Conservation (phyloP, 2,113 vertebrate genomes). For the Sterna hirundo region DNA sequence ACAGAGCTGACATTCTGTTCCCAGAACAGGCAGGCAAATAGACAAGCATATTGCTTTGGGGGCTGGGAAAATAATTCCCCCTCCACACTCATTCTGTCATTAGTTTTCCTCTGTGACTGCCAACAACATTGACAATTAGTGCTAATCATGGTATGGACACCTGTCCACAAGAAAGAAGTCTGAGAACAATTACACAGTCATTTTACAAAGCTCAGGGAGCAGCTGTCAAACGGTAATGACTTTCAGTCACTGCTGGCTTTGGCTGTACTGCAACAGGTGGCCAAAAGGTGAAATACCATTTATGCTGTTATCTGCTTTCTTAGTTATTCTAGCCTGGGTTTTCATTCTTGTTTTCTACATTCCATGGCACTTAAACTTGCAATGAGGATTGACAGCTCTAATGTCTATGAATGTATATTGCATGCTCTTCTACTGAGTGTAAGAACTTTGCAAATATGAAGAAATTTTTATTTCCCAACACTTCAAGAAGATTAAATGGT, state of each 20-base stretch:
- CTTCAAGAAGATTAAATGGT: not conserved
- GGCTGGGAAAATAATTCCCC: not conserved
- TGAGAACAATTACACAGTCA: slow-evolving; percentile 39
- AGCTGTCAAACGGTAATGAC: slow-evolving; percentile 53
- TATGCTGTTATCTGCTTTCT: not conserved
- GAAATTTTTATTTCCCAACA: not conserved
- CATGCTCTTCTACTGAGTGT: not conserved
- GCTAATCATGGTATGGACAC: slow-evolving; percentile 61
- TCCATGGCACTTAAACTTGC: not conserved
- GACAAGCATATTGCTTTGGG: not conserved
- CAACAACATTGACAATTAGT: slow-evolving; percentile 46
- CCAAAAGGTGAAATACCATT: slow-evolving; percentile 27
- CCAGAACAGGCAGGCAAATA: not conserved
- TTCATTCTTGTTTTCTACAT: not conserved
- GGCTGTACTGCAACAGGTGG: slow-evolving; percentile 9
- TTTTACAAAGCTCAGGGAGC: slow-evolving; percentile 41
- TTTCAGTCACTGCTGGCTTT: slow-evolving; percentile 9
- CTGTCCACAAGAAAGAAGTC: slow-evolving; percentile 43
- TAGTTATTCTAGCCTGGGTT: not conserved
- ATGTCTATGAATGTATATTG: not conserved
- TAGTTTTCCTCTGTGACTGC: slow-evolving; percentile 30
- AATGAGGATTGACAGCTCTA: not conserved
- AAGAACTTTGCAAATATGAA: not conserved
- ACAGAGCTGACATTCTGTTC: not conserved
- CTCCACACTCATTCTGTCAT: not conserved